phyloP scores from a whole-genome alignment of 2,113 vertebrate genomes.

The Callithrix jacchus region DNA sequence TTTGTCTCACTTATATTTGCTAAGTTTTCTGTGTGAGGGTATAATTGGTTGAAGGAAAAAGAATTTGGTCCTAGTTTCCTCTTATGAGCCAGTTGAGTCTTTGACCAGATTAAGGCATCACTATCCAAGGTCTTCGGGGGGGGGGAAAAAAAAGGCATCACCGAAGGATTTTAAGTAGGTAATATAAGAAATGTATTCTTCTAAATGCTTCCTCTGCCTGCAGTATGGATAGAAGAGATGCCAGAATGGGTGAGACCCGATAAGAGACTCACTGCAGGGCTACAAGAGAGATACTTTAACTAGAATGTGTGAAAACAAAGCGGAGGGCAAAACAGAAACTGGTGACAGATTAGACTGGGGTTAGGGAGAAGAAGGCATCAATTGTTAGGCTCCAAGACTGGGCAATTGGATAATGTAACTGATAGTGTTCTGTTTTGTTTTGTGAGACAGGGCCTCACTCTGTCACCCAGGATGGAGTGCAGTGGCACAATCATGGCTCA shows the following conservation, averaged over 20 bases:
- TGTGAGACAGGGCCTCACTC: too few species aligned
- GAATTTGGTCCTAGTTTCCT: background rate
- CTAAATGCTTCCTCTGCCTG: background rate
- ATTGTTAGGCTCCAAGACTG: background rate
- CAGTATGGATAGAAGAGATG: background rate
- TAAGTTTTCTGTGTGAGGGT: background rate
- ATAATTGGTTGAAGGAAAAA: background rate
- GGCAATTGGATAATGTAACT: background rate
- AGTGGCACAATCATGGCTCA: too few species aligned
- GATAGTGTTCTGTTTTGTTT: background rate
- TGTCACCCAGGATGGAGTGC: too few species aligned
- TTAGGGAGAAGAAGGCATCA: background rate
- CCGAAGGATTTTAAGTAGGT: conserved; percentile 6
- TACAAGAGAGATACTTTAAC: background rate
- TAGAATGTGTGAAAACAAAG: background rate
- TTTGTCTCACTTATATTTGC: background rate
- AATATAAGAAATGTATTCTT: background rate
- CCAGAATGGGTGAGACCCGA: background rate
- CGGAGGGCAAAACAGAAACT: background rate
- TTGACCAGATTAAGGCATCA: background rate
- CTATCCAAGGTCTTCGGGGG: too few species aligned
- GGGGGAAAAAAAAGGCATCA: background rate
- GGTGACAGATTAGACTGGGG: background rate
- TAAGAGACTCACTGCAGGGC: background rate
- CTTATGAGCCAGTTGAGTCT: background rate